Evolutionary conservation across 2,888 invertebrate genomes (phyloP), one percentile per base, ranked within the genome.

Genomic region (Leucozona laternaria): DNA sequence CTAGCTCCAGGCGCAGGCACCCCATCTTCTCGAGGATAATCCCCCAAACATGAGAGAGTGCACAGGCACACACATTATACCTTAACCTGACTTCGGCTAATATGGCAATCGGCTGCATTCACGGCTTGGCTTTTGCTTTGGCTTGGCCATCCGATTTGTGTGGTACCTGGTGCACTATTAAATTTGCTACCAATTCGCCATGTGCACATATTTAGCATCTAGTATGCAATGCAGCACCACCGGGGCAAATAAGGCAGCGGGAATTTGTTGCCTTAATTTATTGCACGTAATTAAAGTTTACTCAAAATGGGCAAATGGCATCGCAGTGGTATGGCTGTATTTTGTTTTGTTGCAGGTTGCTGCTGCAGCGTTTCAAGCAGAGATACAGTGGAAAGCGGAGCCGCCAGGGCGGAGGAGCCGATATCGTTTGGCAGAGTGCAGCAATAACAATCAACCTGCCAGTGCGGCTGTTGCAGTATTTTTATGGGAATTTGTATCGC

Each of bases 181-280:
- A 86, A 86, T 86, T 86, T 86, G 86, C 86, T 86, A 82, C 86
- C 86, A 86, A 86, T 86, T 86, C 86, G 86, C 86, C 82, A 66
- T 82, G 82, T 82, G 82, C 82, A 86, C 86, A 86, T 86, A 86
- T 86, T 86, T 82, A 86, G 86, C 86, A 86, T 86, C 81, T 64
- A 78, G 70, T n/a, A n/a, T 53, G 86, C 82, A 79, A 86, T 86
- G 78, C 82, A 82, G 82, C 73, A 81, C 50, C 73, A 81, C 50
- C 57, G 79, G 86, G 80, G 88, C 89, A 88, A 88, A 89, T 89
- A 89, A 88, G 89, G 89, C 88, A 83, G 82, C 84, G 88, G 86
- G 89, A 89, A 89, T 89, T 89, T 88, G 89, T 89, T 89, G 88
- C 89, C 84, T 89, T 88, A 89, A 89, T 88, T 89, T 89, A 89